These are phyloP conservation scores for Prinia subflava DNA, from an alignment of 2,113 vertebrate species.

Conservation along the genomic window DNA sequence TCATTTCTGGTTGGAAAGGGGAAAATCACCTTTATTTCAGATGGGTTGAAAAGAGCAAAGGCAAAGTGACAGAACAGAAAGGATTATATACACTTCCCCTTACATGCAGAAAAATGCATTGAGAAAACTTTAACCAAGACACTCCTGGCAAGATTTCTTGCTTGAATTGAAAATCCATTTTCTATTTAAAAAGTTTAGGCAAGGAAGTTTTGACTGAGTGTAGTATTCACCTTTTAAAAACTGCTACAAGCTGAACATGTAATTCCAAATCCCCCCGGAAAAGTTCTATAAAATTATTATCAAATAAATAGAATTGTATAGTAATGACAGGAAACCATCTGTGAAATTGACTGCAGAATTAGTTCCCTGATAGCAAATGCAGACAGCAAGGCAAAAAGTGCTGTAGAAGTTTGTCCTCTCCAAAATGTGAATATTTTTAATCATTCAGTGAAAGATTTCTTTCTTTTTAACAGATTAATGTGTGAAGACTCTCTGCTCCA, in stretches of 20 bases:
- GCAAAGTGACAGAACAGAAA: neutral
- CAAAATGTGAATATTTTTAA: slow-evolving; percentile 48
- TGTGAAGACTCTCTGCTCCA: slow-evolving; percentile 14
- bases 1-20: neutral
- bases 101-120: neutral
- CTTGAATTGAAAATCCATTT: slow-evolving; percentile 11
- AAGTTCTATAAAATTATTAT: slow-evolving; percentile 58
- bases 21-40: neutral
- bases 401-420: slow-evolving; percentile 16
- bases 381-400: neutral
- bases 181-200: slow-evolving; percentile 12
- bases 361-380: slow-evolving; percentile 35
- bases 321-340: slow-evolving; percentile 58
- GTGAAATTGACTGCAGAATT: slow-evolving; percentile 58
- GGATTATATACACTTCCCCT: neutral
- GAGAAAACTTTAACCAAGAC: neutral
- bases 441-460: slow-evolving; percentile 41
- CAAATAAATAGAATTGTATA: slow-evolving; percentile 58
- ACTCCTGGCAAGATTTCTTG: neutral
- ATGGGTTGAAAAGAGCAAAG: neutral
- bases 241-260: neutral
- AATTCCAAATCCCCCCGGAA: slow-evolving; percentile 36
- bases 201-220: neutral
- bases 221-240: slow-evolving; percentile 23
- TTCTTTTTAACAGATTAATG: neutral